These are phyloP conservation scores for Abscondita cerata DNA, from an alignment of 2,888 invertebrate genomes.

Conservation along the genomic window DNA sequence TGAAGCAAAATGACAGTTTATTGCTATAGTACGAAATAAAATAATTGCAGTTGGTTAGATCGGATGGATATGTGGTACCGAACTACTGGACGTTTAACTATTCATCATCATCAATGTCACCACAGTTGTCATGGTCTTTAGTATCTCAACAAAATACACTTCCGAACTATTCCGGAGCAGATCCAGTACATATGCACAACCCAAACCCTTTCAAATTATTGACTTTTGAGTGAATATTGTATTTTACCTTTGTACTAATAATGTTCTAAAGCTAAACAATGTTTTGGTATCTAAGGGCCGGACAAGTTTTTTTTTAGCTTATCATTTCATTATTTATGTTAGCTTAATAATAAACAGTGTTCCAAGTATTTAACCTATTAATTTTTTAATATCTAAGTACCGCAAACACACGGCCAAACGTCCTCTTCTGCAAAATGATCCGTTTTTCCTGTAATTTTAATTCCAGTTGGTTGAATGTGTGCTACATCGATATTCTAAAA, in stretches of 20 bases:
- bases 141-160: neutral
- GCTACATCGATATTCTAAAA: neutral
- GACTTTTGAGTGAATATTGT: no score
- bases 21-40: neutral
- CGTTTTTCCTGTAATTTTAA: neutral
- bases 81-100: neutral
- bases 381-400: neutral
- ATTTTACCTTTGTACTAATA: no score
- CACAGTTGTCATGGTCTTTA: neutral
- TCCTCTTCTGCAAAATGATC: neutral
- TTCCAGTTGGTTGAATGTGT: slow-evolving; percentile 1
- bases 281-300: no score
- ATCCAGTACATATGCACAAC: no score
- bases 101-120: no score
- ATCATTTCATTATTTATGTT: no score
- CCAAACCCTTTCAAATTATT: no score
- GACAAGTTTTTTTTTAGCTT: no score
- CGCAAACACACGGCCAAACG: neutral
- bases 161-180: no score
- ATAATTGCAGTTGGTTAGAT: neutral
- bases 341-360: no score
- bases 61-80: neutral
- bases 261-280: no score
- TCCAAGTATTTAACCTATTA: neutral
- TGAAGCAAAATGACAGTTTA: neutral